Percentiles rank a stretch among this genome's conserved stretches.
These are phyloP conservation scores for Lucifuga dentata DNA, from an alignment of 2,113 vertebrate genomes.

Conservation along the genomic window DNA sequence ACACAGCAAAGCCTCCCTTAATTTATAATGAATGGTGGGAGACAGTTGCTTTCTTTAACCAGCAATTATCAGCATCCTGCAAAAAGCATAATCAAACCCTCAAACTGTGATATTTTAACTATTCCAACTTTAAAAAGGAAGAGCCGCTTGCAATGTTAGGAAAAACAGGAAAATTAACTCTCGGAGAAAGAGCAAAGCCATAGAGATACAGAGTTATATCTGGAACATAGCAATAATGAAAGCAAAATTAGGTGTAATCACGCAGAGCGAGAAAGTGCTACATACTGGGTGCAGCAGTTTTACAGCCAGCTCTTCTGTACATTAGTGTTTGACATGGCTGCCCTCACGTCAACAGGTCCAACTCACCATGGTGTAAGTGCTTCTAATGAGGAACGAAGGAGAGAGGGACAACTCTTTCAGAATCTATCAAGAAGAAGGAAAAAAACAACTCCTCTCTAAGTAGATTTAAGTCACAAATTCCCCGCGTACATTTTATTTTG, in stretches of 20 bases:
- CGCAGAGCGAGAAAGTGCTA: slow-evolving; percentile 47
- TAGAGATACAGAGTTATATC: slow-evolving; percentile 6
- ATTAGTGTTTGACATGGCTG: slow-evolving; percentile 56
- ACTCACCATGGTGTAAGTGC: slow-evolving; percentile 30
- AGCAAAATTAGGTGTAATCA: slow-evolving; percentile 68
- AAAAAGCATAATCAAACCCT: slow-evolving; percentile 61
- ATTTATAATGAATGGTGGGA: slow-evolving; percentile 33
- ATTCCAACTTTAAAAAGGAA: slow-evolving; percentile 36
- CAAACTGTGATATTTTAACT: slow-evolving; percentile 56
- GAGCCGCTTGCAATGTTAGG: slow-evolving; percentile 19
- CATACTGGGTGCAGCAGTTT: slow-evolving; percentile 35
- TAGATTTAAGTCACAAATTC: background rate
- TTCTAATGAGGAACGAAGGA: slow-evolving; percentile 29
- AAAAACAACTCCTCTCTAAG: background rate
- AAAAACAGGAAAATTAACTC: slow-evolving; percentile 42
- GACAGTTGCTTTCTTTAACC: slow-evolving; percentile 56
- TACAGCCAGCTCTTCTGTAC: slow-evolving; percentile 35
- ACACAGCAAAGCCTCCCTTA: slow-evolving; percentile 37
- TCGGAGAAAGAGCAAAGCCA: slow-evolving; percentile 15
- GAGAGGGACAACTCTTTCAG: slow-evolving; percentile 12
- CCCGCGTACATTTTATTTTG: background rate
- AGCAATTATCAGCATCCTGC: slow-evolving; percentile 61
- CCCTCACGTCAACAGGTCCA: slow-evolving; percentile 26
- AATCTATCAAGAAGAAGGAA: slow-evolving; percentile 2
- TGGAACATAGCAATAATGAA: slow-evolving; percentile 61